Base-by-base conservation (phyloP, 2,113 vertebrate species). In the Oreochromis spilurus region DNA sequence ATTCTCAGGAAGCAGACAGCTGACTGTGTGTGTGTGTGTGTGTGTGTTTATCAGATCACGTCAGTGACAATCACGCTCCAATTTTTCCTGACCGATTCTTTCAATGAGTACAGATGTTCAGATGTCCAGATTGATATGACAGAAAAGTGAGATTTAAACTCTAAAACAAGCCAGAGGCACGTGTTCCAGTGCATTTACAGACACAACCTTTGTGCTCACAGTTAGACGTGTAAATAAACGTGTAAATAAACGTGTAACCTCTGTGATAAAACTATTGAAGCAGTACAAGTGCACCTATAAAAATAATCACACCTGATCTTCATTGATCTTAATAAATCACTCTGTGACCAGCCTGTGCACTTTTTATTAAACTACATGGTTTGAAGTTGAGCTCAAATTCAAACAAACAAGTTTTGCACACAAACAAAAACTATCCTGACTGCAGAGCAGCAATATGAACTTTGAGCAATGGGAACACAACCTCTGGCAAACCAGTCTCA, bases 1-100 rank as follows among this genome's bases (percentile, higher is more conserved):
- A 60, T 84, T 84, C 82, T 82, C 26, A 83, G 78, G 79, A 90
- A 87, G 89, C 91, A 88, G 87, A 92, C 86, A 88, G 81, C 80
- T 89, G 89, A 85, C 54, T 62, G 43, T 60, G 43, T 45, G 62
- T 53, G 52, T n/a, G 17, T 52, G 50, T 53, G 17, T 52, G 50
- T 53, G 50, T 43, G 70, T 45, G 40, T 50, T 81, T 50, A 60
- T 90, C 86, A 70, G 90, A 93, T 91, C 88, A 45, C 60, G 50
- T 90, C 86, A 84, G 53, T 67, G 82, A 87, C 82, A 86, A 88
- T 89, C 85, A 83, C 10, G 55, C 75, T 83, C 34, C 85, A 58
- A n/a, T 50, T 85, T 72, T 84, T 36, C 72, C 65, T 24, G 38
- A 86, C 55, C 31, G 31, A 82, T 55, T 67, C 83, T 86, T 83